phyloP scores from a whole-genome alignment of 2,797 vertebrate species.

The Tenualosa thibaudeaui region DNA sequence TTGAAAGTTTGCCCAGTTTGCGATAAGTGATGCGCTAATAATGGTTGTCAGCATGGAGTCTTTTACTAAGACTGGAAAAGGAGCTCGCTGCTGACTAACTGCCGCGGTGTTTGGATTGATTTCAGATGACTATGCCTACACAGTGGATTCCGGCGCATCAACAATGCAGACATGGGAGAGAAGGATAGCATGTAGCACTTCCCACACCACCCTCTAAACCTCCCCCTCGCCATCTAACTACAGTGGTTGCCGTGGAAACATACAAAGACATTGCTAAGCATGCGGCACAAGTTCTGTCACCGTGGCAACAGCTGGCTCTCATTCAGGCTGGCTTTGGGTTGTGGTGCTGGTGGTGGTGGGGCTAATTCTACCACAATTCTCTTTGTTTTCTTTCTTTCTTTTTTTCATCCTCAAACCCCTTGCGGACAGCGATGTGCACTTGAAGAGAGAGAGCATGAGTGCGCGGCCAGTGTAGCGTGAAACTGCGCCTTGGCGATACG shows the following conservation, averaged over 20 bases:
- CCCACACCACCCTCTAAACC: slow-evolving; percentile 45
- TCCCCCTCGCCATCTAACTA: slow-evolving; percentile 64
- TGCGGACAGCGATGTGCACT: not conserved
- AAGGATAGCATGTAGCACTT: slow-evolving; percentile 38
- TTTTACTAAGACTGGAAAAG: slow-evolving; percentile 6
- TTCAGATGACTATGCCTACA: slow-evolving; percentile 61
- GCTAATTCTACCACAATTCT: not conserved
- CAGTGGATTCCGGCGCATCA: slow-evolving; percentile 61
- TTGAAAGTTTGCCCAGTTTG: slow-evolving; percentile 17
- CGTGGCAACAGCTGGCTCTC: slow-evolving; percentile 77
- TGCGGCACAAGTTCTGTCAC: slow-evolving; percentile 71
- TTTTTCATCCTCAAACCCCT: not conserved
- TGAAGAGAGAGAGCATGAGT: not conserved
- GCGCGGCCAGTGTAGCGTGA: not conserved
- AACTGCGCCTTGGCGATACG: not conserved
- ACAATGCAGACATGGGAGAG: slow-evolving; percentile 58
- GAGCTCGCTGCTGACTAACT: slow-evolving; percentile 62
- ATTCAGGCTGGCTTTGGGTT: slow-evolving; percentile 63
- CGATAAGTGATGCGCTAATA: not conserved
- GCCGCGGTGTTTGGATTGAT: slow-evolving; percentile 56
- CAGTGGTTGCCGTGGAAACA: slow-evolving; percentile 82
- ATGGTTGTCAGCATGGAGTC: not conserved
- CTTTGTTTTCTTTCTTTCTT: not conserved
- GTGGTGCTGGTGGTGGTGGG: not conserved
- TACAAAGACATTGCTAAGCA: slow-evolving; percentile 77